Evolutionary conservation across 2,797 vertebrate species (phyloP), one percentile per base, ranked within the genome.

Genomic region (Enteromius anoplus): DNA sequence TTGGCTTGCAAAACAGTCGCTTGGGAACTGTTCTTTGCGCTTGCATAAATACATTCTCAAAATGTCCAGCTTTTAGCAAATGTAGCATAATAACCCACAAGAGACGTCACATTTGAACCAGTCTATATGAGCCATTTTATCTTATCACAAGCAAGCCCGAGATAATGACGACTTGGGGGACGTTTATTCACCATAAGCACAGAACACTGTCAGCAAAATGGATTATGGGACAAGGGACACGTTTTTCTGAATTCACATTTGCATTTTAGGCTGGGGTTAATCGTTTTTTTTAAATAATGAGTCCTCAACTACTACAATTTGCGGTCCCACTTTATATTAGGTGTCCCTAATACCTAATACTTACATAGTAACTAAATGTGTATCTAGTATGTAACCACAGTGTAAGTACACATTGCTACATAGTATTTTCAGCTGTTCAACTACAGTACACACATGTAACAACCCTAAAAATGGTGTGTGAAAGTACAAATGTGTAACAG

Each of bases 141-240:
- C 37, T 42, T 66, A 65, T 82, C 81, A 76, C 21, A 68, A 55
- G 49, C 11, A 82, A 68, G 62, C 23, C 15, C 32, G 34, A 2
- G 62, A 32, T 68, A 82, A 82, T 82, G 72, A 76, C 7, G 62
- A 82, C 81, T 66, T 68, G 3, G 10, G 71, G 72, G n/a, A 68
- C 7, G 29, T 58, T 76, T 76, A 55, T 26, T 66, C 60, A 58
- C 49, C 47, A 21, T 68, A 42, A 68, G 72, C 49, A 68, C n/a
- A 40, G 34, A 55, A 42, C 49, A 40, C 11, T 58, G 47, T 75
- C 49, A 68, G 37, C 34, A 66, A 21, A 68, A 42, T 68, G 62
- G 60, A 15, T 6, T n/a, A 47, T 64, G 58, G 75, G 23, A 42
- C 7, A 10, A 1, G 17, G 37, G n/a, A 12, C 21, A 26, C 4